These are phyloP conservation scores for Antheraea mylitta DNA, from an alignment of 1,140 invertebrate species.

Conservation along the genomic window DNA sequence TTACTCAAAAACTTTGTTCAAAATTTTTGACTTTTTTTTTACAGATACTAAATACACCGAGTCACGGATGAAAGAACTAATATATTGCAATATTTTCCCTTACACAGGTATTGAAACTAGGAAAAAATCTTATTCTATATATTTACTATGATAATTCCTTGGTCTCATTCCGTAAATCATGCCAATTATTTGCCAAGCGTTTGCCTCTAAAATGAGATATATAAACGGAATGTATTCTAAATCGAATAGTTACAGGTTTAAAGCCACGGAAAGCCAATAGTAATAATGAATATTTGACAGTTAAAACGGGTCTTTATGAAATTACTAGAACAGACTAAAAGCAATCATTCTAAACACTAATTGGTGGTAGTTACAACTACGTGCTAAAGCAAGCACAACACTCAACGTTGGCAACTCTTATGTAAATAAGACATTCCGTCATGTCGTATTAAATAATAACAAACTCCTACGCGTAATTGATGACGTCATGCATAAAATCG, in stretches of 20 bases:
- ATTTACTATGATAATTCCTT: too few species aligned
- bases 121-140: too few species aligned
- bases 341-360: background rate
- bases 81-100: too few species aligned
- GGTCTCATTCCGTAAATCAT: background rate
- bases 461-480: slow-evolving; percentile 37
- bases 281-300: background rate
- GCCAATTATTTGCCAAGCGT: background rate
- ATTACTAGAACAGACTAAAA: background rate
- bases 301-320: background rate
- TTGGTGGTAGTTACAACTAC: background rate
- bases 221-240: background rate
- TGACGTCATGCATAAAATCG: slow-evolving; percentile 56
- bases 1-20: too few species aligned
- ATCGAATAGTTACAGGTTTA: background rate
- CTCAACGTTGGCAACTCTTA: background rate
- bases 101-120: too few species aligned
- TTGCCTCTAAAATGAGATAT: background rate
- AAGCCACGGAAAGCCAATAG: background rate
- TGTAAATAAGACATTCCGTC: background rate
- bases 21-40: too few species aligned
- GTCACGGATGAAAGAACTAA: too few species aligned
- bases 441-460: background rate
- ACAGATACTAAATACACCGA: too few species aligned
- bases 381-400: background rate